Evolutionary conservation across 2,888 invertebrate genomes (phyloP).

Genomic region (Drosophila fulvimacula): DNA sequence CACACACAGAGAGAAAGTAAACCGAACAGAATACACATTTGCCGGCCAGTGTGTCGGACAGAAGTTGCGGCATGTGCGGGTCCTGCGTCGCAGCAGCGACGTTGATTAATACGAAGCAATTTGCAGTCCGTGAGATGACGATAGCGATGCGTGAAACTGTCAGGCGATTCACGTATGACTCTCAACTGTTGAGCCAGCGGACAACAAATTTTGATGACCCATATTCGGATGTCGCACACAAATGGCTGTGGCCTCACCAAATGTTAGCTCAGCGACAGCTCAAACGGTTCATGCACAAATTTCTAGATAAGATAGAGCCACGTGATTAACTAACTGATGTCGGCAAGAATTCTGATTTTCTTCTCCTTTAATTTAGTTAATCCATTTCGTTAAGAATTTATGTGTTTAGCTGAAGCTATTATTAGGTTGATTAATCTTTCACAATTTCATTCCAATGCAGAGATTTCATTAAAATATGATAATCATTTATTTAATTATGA

Average conservation of each 20-base stretch:
- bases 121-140: slow-evolving; percentile 34
- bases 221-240: slow-evolving; percentile 34
- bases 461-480: not conserved
- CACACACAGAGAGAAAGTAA: slow-evolving; percentile 12
- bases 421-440: not conserved
- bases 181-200: slow-evolving; percentile 52
- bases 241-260: slow-evolving; percentile 14
- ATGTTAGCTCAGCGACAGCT: slow-evolving; percentile 26
- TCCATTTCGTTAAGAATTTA: not conserved
- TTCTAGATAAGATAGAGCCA: not conserved
- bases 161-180: slow-evolving; percentile 51
- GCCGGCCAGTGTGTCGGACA: slow-evolving; percentile 48
- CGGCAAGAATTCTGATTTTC: not conserved
- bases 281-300: slow-evolving; percentile 12
- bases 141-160: slow-evolving; percentile 65
- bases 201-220: slow-evolving; percentile 50
- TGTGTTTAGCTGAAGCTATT: not conserved
- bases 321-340: slow-evolving; percentile 6
- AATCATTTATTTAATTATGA: too few species aligned
- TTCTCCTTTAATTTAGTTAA: not conserved
- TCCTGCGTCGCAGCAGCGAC: slow-evolving; percentile 31
- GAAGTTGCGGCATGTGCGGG: slow-evolving; percentile 55
- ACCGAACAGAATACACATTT: slow-evolving; percentile 60
- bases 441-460: too few species aligned
- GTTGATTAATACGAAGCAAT: slow-evolving; percentile 74